These are phyloP conservation scores for Tinea pellionella DNA, from an alignment of 2,888 invertebrate species.

Conservation along the genomic window DNA sequence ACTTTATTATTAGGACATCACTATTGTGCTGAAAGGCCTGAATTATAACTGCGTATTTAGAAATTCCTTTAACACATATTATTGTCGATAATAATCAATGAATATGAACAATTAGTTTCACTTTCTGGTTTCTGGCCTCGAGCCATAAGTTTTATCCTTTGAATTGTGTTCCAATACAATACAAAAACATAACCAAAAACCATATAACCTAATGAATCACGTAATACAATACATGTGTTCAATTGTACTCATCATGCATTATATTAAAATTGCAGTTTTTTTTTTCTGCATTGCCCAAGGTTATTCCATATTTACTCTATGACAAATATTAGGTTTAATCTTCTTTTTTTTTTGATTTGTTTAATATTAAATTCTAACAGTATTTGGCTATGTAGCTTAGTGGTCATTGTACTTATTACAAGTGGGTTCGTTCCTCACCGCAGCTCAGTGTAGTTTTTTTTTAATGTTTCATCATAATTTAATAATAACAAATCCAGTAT, in stretches of 20 bases:
- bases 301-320: neutral
- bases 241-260: constrained; percentile 13
- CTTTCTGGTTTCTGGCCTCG: constrained; percentile 48
- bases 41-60: too few species aligned
- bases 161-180: constrained; percentile 34
- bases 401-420: too few species aligned
- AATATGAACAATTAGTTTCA: constrained; percentile 25
- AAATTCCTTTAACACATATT: neutral
- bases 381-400: too few species aligned
- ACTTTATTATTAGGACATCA: too few species aligned
- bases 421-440: too few species aligned
- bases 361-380: too few species aligned
- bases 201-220: constrained; percentile 57
- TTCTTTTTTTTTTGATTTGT: too few species aligned
- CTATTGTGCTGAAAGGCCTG: too few species aligned
- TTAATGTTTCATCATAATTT: too few species aligned
- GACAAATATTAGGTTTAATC: too few species aligned
- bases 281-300: constrained; percentile 9
- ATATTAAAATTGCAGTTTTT: constrained; percentile 7
- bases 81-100: neutral
- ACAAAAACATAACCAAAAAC: constrained; percentile 61
- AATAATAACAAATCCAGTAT: too few species aligned
- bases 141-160: constrained; percentile 30
- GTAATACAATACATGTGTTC: constrained; percentile 62
- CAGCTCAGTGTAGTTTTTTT: too few species aligned